Evolutionary conservation across 2,888 invertebrate genomes (phyloP), one percentile per base, ranked within the genome.

Genomic region (Eurytoma californica): DNA sequence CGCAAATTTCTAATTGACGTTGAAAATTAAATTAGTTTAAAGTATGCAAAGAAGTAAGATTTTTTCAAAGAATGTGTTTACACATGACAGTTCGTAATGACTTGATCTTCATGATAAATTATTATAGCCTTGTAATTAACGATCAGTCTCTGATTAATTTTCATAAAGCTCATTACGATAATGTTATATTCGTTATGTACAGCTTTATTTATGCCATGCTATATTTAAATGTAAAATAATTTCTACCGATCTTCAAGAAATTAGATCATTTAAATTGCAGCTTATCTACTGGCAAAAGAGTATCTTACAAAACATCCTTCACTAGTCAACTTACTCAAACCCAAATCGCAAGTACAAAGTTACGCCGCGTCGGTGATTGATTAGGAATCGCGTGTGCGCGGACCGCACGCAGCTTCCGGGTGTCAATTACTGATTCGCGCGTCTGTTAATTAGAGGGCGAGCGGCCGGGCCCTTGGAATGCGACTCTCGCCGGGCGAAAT

Each of bases 401-500:
- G 13, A 1, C 30, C n/a, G 39, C 14, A 20, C 7, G 9, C 30
- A 47, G 55, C 49, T 39, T 61, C 16, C 65, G 66, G 3, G 65
- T 70, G 77, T 73, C 66, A 65, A 80, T 80, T 80, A 74, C 66
- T 47, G 72, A 77, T 80, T 80, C 66, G 74, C 69, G 61, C 13
- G 77, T 39, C 69, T 66, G 57, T 77, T 77, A 77, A 74, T 77
- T 74, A 77, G 65, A 72, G 63, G 14, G 20, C 39, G 0, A 30
- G 24, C 60, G 9, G 16, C 3, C 39, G 28, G n/a, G 28, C 24
- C 20, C 63, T 61, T 20, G 75, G 72, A 72, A 76, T 72, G 75
- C 58, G 57, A 73, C 24, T 66, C 67, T 58, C 63, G 7, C 39
- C n/a, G 57, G 16, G 65, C 65, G 55, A 67, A 75, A 75, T 67